Percentiles rank a stretch among this genome's conserved stretches.
phyloP scores from a whole-genome alignment of 1,140 invertebrate species.

The Orchesella cincta region DNA sequence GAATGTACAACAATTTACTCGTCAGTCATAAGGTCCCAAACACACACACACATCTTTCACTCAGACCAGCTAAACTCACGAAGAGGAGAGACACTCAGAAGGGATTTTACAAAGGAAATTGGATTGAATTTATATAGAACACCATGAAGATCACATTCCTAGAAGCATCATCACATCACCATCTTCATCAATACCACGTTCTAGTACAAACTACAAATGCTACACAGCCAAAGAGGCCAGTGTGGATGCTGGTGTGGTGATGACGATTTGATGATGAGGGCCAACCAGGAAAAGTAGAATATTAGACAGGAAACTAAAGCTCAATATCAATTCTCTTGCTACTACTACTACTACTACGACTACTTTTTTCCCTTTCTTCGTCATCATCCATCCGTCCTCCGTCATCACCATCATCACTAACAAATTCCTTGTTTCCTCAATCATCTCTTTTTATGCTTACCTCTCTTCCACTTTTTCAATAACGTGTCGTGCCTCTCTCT shows the following conservation, averaged over 20 bases:
- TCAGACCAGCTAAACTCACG: neutral
- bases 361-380: neutral
- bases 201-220: neutral
- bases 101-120: conserved; percentile 22
- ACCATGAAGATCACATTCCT: conserved; percentile 18
- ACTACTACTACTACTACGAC: neutral
- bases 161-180: neutral
- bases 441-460: conserved; percentile 23
- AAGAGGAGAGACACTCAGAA: neutral
- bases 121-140: conserved; percentile 28
- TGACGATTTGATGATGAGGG: conserved; percentile 27
- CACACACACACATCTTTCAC: neutral
- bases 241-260: conserved; percentile 1
- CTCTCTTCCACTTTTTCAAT: conserved; percentile 22
- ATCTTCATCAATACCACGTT: conserved; percentile 7
- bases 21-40: neutral
- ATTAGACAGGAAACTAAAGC: neutral
- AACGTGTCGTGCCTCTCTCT: neutral
- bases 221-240: neutral
- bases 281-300: conserved; percentile 2
- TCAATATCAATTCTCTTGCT: conserved; percentile 17
- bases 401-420: neutral
- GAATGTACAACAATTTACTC: conserved; percentile 4
- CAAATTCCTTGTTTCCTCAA: conserved; percentile 28
- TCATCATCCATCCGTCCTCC: neutral